Evolutionary conservation across 2,797 vertebrate genomes (phyloP), one percentile per base, ranked within the genome.

Genomic region (Momotus momota): DNA sequence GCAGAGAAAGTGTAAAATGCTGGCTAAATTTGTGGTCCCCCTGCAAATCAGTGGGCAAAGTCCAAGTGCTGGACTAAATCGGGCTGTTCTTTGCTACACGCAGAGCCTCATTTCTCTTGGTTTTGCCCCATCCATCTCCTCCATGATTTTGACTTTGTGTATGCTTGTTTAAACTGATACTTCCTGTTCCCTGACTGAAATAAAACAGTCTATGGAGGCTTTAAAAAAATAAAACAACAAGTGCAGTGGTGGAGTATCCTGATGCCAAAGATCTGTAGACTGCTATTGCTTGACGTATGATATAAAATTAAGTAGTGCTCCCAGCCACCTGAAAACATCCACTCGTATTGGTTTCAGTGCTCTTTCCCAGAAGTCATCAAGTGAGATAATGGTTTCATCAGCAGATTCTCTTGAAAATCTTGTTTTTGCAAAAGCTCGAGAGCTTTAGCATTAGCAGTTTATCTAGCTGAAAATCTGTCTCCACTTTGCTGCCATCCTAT

Each of bases 401-500:
- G 77, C 82, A 94, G 62, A 69, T 84, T 83, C 60, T 74, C 60
- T 43, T 69, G 46, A 86, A 93, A 94, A 65, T 60, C 46, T 81
- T 55, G 31, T 64, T 80, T 89, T 40, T 69, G n/a, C n/a, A 25
- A 78, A 81, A 69, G 73, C 73, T 84, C 84, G 70, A 70, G 85
- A 82, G 86, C 71, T 85, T 73, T 12, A 55, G 46, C 3, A 2
- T 66, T 70, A 54, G 49, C 48, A 38, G 31, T 82, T 81, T 61
- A 29, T 85, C 25, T 43, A 74, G n/a, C 66, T 81, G 78, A 60
- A 79, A 48, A 57, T 66, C 27, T 69, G 5, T 88, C 78, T 91
- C 41, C 69, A 58, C 45, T 87, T 66, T 96, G 91, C 97, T 97
- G 96, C 96, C 93, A 77, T 80, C 93, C 52, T 20, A 35, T 62